Evolutionary conservation across 1,140 invertebrate genomes (phyloP).

Genomic region (Penaeus japonicus): DNA sequence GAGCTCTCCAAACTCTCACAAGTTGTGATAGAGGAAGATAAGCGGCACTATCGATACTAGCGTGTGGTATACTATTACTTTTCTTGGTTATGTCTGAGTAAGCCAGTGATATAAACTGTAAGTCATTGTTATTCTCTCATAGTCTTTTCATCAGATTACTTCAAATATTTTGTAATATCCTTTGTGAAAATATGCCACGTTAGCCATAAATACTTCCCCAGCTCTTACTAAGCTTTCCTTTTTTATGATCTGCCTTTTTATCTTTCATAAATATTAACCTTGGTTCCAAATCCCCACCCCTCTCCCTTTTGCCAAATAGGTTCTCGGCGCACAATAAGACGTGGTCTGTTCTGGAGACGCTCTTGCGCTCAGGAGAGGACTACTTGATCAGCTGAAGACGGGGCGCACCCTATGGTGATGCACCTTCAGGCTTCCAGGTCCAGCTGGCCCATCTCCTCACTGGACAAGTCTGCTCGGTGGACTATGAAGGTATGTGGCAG

Average conservation of each 20-base stretch:
- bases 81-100: too few species aligned
- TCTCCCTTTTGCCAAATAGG: neutral
- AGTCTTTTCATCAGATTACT: too few species aligned
- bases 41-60: conserved; percentile 45
- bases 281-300: too few species aligned
- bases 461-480: conserved; percentile 46
- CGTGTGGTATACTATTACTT: conserved; percentile 35
- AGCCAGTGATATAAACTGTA: too few species aligned
- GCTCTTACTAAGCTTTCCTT: too few species aligned
- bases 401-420: conserved; percentile 37
- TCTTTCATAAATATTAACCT: too few species aligned
- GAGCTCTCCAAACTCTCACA: conserved; percentile 52
- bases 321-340: conserved; percentile 24
- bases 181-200: too few species aligned
- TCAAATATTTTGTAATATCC: too few species aligned
- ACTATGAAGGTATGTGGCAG: conserved; percentile 36
- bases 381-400: conserved; percentile 24
- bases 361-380: conserved; percentile 33
- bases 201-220: too few species aligned
- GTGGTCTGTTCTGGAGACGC: conserved; percentile 31
- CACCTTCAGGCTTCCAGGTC: conserved; percentile 30
- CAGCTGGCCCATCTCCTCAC: conserved; percentile 36
- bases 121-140: too few species aligned
- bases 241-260: too few species aligned
- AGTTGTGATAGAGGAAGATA: conserved; percentile 49